phyloP scores from a whole-genome alignment of 1,140 invertebrate genomes.

The Calephelis virginiensis region DNA sequence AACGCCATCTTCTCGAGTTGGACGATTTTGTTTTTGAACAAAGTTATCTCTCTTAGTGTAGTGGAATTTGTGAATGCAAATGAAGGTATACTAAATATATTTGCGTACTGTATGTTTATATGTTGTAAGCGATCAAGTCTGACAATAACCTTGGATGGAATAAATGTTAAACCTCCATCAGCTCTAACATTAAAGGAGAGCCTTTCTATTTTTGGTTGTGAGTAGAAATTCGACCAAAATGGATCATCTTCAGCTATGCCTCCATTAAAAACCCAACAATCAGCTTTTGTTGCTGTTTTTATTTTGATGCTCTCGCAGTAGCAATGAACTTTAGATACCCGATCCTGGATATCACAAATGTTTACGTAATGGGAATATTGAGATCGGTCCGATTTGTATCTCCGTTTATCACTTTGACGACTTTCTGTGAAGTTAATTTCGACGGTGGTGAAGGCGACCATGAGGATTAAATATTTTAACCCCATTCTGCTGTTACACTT shows the following conservation, averaged over 20 bases:
- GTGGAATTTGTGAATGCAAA: conserved; percentile 86
- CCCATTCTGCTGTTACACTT: conserved; percentile 57
- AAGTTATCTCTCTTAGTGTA: conserved; percentile 82
- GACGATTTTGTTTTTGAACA: conserved; percentile 84
- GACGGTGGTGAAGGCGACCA: conserved; percentile 63
- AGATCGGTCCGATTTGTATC: conserved; percentile 66
- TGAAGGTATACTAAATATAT: conserved; percentile 82
- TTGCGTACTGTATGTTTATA: conserved; percentile 85
- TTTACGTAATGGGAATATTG: conserved; percentile 66
- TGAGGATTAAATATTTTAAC: conserved; percentile 68
- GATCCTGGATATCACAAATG: conserved; percentile 72
- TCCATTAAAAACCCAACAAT: conserved; percentile 84
- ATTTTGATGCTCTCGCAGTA: conserved; percentile 70
- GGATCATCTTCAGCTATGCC: conserved; percentile 81
- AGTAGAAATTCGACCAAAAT: conserved; percentile 85
- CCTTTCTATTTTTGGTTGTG: conserved; percentile 83
- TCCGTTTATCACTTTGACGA: conserved; percentile 66
- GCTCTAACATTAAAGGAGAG: conserved; percentile 84
- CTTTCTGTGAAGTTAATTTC: conserved; percentile 70
- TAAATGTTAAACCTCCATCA: conserved; percentile 82
- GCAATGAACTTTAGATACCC: conserved; percentile 73
- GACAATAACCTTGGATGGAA: conserved; percentile 84
- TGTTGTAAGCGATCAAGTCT: conserved; percentile 82
- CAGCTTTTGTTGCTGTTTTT: conserved; percentile 71
- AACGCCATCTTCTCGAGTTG: conserved; percentile 83